A percentile compares a stretch with the other conserved stretches of the same genome.
phyloP scores from a whole-genome alignment of 1,140 invertebrate species.

The Glomeris maerens region DNA sequence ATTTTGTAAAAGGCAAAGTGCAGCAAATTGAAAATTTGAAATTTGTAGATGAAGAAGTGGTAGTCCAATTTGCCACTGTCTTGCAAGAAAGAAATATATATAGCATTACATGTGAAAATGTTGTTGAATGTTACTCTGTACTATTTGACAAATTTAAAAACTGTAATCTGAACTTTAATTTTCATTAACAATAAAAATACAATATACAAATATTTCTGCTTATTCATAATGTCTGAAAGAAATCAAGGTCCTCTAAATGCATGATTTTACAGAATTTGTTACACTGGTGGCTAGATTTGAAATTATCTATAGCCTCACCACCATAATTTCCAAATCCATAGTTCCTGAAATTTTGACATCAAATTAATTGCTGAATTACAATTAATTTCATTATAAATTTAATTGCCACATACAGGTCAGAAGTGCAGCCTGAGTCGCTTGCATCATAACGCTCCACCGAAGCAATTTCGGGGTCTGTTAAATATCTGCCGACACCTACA shows the following conservation, averaged over 20 bases:
- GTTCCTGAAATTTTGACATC: not conserved
- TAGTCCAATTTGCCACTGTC: not conserved
- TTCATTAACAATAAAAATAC: not conserved
- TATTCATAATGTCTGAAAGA: not conserved
- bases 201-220: not conserved
- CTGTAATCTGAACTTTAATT: not conserved
- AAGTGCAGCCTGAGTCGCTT: not conserved
- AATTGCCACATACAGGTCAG: not conserved
- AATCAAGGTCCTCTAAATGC: not conserved
- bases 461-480: not conserved
- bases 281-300: not conserved
- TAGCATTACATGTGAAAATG: not conserved
- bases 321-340: slow-evolving; percentile 1
- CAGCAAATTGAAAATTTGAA: not conserved
- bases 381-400: not conserved
- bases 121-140: not conserved
- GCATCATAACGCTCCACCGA: not conserved
- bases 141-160: not conserved
- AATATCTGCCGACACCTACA: not conserved
- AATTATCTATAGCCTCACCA: not conserved
- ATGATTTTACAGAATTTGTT: not conserved
- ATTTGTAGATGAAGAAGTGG: not conserved
- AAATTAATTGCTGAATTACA: not conserved
- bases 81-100: not conserved
- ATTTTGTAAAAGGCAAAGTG: not conserved